Evolutionary conservation across 2,797 vertebrate genomes (phyloP).

Genomic region (Megaceryle alcyon): DNA sequence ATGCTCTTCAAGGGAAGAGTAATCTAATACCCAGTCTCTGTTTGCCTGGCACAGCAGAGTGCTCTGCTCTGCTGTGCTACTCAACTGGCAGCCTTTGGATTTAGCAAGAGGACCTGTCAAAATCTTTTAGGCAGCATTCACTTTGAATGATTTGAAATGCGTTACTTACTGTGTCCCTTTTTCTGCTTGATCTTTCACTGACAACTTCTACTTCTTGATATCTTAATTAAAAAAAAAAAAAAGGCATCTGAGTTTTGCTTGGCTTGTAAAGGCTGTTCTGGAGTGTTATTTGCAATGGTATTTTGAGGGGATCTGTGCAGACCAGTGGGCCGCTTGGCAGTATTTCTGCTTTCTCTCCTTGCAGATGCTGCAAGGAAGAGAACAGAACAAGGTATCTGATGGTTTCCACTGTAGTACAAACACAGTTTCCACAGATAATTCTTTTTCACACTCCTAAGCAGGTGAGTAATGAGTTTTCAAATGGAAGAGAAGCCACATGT

Average conservation of each 20-base stretch:
- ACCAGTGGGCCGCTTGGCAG: fast-evolving
- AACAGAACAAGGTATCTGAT: neutral
- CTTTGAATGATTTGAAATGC: neutral
- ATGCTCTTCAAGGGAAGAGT: constrained; percentile 1
- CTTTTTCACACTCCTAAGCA: neutral
- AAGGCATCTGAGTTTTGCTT: neutral
- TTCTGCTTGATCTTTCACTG: neutral
- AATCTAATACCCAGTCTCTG: neutral
- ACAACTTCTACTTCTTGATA: neutral
- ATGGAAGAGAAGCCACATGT: neutral
- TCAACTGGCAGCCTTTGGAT: neutral
- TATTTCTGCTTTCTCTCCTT: neutral
- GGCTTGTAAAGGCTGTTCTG: neutral
- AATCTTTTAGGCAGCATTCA: neutral
- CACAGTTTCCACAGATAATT: neutral
- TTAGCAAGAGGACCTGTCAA: neutral
- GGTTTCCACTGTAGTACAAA: neutral
- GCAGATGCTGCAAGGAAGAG: neutral
- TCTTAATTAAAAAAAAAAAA: neutral
- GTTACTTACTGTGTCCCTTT: neutral
- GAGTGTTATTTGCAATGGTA: neutral
- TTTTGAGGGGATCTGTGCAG: neutral
- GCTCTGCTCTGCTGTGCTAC: neutral
- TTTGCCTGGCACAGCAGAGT: neutral
- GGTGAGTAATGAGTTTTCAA: constrained; percentile 3